A percentile compares a stretch with the other conserved stretches of the same genome.
Conservation (phyloP, 2,888 invertebrate species). For the Hylaea fasciaria region DNA sequence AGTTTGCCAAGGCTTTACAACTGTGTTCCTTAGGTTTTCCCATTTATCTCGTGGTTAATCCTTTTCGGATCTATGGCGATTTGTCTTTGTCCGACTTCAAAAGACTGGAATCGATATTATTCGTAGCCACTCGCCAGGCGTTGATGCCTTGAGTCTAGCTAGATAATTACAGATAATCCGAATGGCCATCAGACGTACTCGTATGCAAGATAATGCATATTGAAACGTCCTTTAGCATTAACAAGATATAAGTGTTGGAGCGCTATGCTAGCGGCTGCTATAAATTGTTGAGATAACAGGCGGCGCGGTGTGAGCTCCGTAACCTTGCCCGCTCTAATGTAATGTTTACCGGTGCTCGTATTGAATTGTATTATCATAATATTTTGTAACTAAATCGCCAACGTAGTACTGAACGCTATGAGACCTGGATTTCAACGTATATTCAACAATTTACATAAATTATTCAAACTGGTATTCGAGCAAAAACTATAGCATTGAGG, state of each 20-base stretch:
- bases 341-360: constrained; percentile 37
- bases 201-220: constrained; percentile 15
- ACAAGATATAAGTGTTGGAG: constrained; percentile 20
- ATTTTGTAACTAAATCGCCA: constrained; percentile 24
- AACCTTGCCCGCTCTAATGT: constrained; percentile 40
- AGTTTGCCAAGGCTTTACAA: constrained; percentile 26
- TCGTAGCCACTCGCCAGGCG: not conserved
- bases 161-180: constrained; percentile 1
- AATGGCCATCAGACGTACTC: not conserved
- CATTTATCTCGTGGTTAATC: constrained; percentile 26
- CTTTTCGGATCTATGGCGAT: constrained; percentile 12
- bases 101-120: not conserved
- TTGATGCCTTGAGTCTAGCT: not conserved
- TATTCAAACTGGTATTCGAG: constrained; percentile 13
- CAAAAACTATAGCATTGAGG: constrained; percentile 2
- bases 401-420: constrained; percentile 11
- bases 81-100: constrained; percentile 11
- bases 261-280: constrained; percentile 33
- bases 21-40: constrained; percentile 22
- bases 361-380: constrained; percentile 35
- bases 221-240: constrained; percentile 16
- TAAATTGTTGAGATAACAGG: constrained; percentile 32
- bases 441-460: constrained; percentile 7
- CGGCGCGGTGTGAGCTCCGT: constrained; percentile 19
- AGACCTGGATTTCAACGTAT: constrained; percentile 8